Evolutionary conservation across 2,888 invertebrate genomes (phyloP).

Genomic region (Zygaena filipendulae): DNA sequence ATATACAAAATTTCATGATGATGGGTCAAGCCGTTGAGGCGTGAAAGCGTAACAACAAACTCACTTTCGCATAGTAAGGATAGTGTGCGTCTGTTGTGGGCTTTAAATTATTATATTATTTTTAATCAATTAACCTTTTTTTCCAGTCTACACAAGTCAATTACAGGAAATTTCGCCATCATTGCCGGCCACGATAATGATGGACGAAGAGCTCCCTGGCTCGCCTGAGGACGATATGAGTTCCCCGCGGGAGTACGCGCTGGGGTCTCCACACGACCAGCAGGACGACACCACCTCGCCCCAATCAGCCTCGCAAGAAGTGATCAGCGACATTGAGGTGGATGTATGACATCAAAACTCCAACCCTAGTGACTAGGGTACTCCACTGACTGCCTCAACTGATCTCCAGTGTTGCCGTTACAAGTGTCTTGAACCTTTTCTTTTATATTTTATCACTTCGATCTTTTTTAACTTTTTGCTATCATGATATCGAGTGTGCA

Average conservation of each 20-base stretch:
- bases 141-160: slow-evolving; percentile 54
- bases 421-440: slow-evolving; percentile 28
- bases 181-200: slow-evolving; percentile 62
- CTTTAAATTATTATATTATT: slow-evolving; percentile 19
- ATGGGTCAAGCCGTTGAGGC: too few species aligned
- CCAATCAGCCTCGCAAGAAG: slow-evolving; percentile 35
- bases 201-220: slow-evolving; percentile 49
- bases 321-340: slow-evolving; percentile 49
- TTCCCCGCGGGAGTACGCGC: slow-evolving; percentile 41
- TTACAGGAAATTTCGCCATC: slow-evolving; percentile 57
- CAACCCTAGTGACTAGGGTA: slow-evolving; percentile 34
- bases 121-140: too few species aligned
- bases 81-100: too few species aligned
- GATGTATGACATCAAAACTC: slow-evolving; percentile 55
- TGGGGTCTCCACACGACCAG: slow-evolving; percentile 27
- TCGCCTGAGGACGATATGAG: slow-evolving; percentile 46
- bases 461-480: too few species aligned
- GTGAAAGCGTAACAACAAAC: too few species aligned
- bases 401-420: too few species aligned
- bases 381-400: slow-evolving; percentile 2
- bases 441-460: too few species aligned
- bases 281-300: slow-evolving; percentile 32
- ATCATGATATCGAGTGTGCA: too few species aligned
- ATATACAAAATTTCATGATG: too few species aligned
- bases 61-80: too few species aligned